A percentile compares a stretch with the other conserved stretches of the same genome.
phyloP scores from a whole-genome alignment of 2,888 invertebrate species.

The Torymus tubicola region DNA sequence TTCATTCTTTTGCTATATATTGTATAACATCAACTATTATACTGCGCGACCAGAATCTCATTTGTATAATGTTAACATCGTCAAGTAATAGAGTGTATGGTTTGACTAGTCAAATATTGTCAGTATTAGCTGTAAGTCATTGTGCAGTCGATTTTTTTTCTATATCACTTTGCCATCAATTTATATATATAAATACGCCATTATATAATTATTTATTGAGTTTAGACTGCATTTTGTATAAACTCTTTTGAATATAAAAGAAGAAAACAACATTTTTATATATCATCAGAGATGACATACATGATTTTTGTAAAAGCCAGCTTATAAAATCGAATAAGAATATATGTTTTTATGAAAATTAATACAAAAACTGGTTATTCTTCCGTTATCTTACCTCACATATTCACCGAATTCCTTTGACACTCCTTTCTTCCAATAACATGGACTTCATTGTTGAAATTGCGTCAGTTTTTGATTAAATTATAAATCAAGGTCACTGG shows the following conservation, averaged over 20 bases:
- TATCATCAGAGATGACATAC: too few species aligned
- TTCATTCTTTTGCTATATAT: too few species aligned
- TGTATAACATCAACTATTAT: background rate
- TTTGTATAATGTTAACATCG: too few species aligned
- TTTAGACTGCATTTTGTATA: constrained; percentile 22
- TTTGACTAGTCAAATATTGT: constrained; percentile 41
- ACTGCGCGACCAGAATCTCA: too few species aligned
- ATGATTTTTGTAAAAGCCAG: too few species aligned
- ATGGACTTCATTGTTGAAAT: constrained; percentile 15
- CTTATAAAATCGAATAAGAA: background rate
- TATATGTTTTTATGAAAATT: constrained; percentile 16
- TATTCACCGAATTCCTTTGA: constrained; percentile 23
- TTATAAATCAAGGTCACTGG: constrained; percentile 20
- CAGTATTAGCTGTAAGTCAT: constrained; percentile 45
- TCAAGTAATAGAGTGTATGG: background rate
- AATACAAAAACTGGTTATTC: constrained; percentile 16
- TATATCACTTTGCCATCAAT: constrained; percentile 7
- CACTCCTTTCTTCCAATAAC: constrained; percentile 20
- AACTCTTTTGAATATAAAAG: too few species aligned
- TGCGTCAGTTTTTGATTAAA: constrained; percentile 38
- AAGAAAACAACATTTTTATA: too few species aligned
- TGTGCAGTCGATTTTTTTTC: background rate
- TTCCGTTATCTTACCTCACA: constrained; percentile 22
- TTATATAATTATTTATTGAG: constrained; percentile 37
- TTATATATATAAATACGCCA: too few species aligned